phyloP scores from a whole-genome alignment of 2,113 vertebrate species.

The Oxyruncus cristatus region DNA sequence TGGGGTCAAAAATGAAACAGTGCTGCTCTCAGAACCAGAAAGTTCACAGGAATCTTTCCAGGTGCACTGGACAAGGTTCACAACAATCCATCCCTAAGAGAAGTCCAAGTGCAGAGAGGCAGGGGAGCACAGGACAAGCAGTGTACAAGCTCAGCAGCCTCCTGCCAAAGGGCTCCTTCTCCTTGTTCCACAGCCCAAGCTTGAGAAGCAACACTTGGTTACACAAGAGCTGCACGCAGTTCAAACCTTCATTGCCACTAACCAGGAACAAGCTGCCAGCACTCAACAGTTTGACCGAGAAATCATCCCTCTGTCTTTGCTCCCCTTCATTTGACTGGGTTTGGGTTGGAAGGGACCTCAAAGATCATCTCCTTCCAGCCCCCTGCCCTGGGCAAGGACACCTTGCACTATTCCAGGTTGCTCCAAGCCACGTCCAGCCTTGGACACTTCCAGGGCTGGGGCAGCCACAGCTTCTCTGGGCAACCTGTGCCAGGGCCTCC shows the following conservation, averaged over 20 bases:
- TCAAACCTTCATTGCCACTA: background rate
- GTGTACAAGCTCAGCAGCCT: background rate
- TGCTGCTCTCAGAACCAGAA: background rate
- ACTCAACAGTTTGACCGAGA: background rate
- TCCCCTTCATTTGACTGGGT: background rate
- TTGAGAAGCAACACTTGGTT: background rate
- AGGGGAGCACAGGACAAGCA: background rate
- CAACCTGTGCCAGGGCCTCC: background rate
- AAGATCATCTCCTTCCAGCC: background rate
- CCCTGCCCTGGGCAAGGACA: background rate
- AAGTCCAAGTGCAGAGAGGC: background rate
- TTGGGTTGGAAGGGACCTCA: background rate
- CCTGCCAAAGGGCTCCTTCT: background rate
- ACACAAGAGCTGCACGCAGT: background rate
- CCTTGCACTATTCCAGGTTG: background rate
- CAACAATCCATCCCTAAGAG: background rate
- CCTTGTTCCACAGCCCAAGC: background rate
- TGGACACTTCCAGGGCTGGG: background rate
- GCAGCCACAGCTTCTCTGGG: background rate
- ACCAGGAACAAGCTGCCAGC: background rate
- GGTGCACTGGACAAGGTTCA: background rate
- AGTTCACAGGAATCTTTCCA: background rate
- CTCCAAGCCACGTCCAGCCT: background rate
- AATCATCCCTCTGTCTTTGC: background rate
- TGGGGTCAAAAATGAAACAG: background rate